Percentiles rank a stretch among this genome's conserved stretches.
phyloP scores from a whole-genome alignment of 2,113 vertebrate species.

The Chaetorhynchus papuensis region DNA sequence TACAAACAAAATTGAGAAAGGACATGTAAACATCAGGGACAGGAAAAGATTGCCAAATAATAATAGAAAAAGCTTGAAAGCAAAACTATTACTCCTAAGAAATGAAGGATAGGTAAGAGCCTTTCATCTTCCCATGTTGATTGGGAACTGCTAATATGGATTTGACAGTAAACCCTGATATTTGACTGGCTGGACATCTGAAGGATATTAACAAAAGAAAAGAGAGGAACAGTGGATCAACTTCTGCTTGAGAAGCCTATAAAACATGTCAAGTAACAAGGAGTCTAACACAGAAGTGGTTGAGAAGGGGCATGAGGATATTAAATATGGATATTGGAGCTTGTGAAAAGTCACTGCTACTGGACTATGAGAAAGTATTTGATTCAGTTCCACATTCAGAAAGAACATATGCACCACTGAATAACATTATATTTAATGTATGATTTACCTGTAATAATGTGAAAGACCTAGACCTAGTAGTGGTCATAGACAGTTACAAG shows the following conservation, averaged over 20 bases:
- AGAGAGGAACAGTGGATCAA: background rate
- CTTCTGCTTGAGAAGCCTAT: background rate
- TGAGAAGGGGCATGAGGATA: background rate
- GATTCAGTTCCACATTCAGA: background rate
- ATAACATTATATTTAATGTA: background rate
- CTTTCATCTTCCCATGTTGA: background rate
- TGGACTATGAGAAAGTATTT: background rate
- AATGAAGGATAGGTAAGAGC: background rate
- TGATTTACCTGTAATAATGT: background rate
- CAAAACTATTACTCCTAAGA: background rate
- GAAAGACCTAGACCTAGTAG: background rate
- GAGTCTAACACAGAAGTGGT: background rate
- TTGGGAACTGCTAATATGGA: background rate
- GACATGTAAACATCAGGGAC: background rate
- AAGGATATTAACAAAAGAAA: background rate
- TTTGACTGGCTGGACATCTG: background rate
- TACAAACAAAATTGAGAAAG: background rate
- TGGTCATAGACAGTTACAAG: accelerated
- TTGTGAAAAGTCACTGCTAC: background rate
- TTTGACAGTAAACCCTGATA: background rate
- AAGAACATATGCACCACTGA: background rate
- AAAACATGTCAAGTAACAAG: background rate
- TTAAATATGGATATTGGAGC: background rate
- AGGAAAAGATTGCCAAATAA: background rate
- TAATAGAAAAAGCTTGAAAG: background rate